A percentile compares a stretch with the other conserved stretches of the same genome.
Conservation (phyloP, 2,113 vertebrate genomes). For the Coptodon rendalli region DNA sequence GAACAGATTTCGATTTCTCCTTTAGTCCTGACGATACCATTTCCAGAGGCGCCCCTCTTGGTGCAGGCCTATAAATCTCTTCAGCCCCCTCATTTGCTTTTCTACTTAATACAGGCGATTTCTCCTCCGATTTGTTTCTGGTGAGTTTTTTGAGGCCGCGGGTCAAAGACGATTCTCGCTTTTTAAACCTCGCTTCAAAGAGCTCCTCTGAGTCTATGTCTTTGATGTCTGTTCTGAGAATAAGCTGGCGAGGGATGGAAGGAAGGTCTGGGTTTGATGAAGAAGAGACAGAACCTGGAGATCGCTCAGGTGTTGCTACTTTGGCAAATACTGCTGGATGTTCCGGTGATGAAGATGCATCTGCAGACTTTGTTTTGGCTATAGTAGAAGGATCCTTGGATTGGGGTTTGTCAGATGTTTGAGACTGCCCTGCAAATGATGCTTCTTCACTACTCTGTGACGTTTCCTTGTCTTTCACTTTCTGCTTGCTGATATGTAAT, state of each 20-base stretch:
- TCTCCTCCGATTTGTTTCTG: constrained; percentile 85
- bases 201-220: constrained; percentile 90
- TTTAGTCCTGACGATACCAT: constrained; percentile 64
- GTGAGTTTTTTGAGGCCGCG: constrained; percentile 83
- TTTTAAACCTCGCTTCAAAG: constrained; percentile 93
- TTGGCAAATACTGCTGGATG: constrained; percentile 73
- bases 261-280: constrained; percentile 8
- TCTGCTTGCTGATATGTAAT: not conserved
- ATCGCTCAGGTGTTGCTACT: constrained; percentile 40
- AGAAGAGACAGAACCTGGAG: not conserved
- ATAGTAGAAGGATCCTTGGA: not conserved
- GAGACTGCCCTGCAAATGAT: constrained; percentile 41
- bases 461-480: not conserved
- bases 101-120: constrained; percentile 60
- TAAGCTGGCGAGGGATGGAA: constrained; percentile 19
- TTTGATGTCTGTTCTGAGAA: constrained; percentile 73
- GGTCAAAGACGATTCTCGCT: constrained; percentile 83
- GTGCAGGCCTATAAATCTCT: constrained; percentile 85
- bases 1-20: constrained; percentile 85
- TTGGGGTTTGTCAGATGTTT: not conserved
- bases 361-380: not conserved
- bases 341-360: constrained; percentile 10
- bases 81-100: constrained; percentile 73
- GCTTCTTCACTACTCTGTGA: constrained; percentile 29
- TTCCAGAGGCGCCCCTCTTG: constrained; percentile 81